Base-by-base conservation (phyloP, 2,113 vertebrate species). In the Hemiprocne comata region DNA sequence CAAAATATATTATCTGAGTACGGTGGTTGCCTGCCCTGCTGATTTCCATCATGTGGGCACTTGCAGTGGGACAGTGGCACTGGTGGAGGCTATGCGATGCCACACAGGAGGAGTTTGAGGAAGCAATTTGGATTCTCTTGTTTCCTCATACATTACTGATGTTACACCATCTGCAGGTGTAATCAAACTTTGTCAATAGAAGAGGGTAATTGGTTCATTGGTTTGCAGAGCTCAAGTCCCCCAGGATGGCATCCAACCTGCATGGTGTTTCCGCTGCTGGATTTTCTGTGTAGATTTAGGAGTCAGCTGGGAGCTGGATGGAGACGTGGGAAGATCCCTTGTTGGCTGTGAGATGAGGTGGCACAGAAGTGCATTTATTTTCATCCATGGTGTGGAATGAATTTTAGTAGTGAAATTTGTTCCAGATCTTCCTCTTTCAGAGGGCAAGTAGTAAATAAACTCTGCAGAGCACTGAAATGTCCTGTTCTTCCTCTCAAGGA, bases 61-160 rank as follows among this genome's bases (percentile, higher is more conserved):
- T 64, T 38, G 54, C 0, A 4, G 50, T 48, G 73, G 86, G 77
- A 72, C 0, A 0, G n/a, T 3, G 8, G 72, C 1, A 1, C 65
- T 48, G 57, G 15, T 4, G 29, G 55, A 29, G 25, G 20, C 33
- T 3, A 1, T 2, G 8, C 0, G 5, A 17, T 77, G 60, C 85
- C 57, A 42, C 1, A 9, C 7, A 33, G n/a, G 44, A 67, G 73
- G 46, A 48, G 46, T 48, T 20, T 48, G 46, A 20, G 46, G 46
- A 48, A 48, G 46, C 20, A 16, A 31, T 33, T 36, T 18, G 65
- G 58, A 20, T 61, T 65, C 44, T 62, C 13, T 28, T 19, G 2
- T 75, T 80, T 54, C 51, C 42, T 90, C 25, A 2, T 15, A 9
- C 5, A 0, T 69, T 64, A 34, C 29, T 5, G 2, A 1, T 48